Evolutionary conservation across 1,140 invertebrate species (phyloP).

Genomic region (Atopsyche davidsoni): DNA sequence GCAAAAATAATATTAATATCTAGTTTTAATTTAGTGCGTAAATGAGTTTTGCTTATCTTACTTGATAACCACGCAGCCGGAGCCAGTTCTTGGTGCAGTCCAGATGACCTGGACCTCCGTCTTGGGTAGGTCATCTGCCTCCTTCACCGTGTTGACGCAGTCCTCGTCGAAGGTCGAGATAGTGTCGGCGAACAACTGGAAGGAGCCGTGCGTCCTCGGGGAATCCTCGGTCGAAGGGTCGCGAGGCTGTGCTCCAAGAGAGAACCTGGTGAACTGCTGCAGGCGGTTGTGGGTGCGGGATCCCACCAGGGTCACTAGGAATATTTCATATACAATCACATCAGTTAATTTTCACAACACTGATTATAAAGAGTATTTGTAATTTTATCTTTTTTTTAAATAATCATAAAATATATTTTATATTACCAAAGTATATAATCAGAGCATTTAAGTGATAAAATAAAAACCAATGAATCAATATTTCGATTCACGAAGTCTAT

Average conservation of each 20-base stretch:
- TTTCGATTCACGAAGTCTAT: too few relatives aligned
- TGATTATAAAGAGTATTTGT: too few relatives aligned
- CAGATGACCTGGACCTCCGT: constrained; percentile 86
- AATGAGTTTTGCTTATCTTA: too few relatives aligned
- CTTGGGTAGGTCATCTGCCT: constrained; percentile 71
- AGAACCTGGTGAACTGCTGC: constrained; percentile 78
- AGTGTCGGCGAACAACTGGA: constrained; percentile 76
- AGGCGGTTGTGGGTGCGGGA: constrained; percentile 64
- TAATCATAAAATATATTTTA: too few relatives aligned
- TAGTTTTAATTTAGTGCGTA: too few relatives aligned
- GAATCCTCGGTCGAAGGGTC: constrained; percentile 41
- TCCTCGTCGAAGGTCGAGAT: constrained; percentile 75
- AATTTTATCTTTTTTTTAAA: too few relatives aligned
- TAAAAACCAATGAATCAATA: too few relatives aligned
- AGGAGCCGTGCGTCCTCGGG: constrained; percentile 59
- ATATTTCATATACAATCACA: too few relatives aligned
- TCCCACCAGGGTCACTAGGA: constrained; percentile 67
- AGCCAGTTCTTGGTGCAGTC: constrained; percentile 75
- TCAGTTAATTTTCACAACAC: too few relatives aligned
- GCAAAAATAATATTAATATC: too few relatives aligned
- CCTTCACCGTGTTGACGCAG: constrained; percentile 79
- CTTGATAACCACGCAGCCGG: constrained; percentile 79
- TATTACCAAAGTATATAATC: too few relatives aligned
- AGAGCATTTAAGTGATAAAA: too few relatives aligned
- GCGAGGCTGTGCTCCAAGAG: constrained; percentile 66